These are phyloP conservation scores for Danio albolineatus DNA, from an alignment of 2,797 vertebrate species.

Conservation along the genomic window DNA sequence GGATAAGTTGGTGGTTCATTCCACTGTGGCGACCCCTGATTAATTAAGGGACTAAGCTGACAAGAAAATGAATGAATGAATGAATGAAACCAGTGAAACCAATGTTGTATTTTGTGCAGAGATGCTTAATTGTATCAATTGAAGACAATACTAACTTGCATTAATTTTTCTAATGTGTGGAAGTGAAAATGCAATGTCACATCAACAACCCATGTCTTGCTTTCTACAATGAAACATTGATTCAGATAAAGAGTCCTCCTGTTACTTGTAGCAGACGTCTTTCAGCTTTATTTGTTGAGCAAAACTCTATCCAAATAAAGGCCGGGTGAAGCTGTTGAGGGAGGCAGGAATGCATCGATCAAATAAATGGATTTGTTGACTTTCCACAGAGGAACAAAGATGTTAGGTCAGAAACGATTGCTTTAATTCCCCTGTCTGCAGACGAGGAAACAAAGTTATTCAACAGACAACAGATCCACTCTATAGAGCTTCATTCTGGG, in stretches of 20 bases:
- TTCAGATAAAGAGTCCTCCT: not conserved
- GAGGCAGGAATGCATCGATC: conserved; percentile 8
- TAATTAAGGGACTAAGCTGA: too few species aligned
- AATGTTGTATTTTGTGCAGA: too few species aligned
- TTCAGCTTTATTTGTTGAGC: not conserved
- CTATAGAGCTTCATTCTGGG: not conserved
- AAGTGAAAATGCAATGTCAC: too few species aligned
- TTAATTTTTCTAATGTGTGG: too few species aligned
- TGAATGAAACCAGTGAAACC: too few species aligned
- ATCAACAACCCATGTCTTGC: too few species aligned
- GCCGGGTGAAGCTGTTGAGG: not conserved
- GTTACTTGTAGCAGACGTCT: not conserved
- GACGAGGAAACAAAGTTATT: conserved; percentile 4
- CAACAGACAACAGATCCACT: conserved; percentile 1
- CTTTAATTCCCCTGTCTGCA: conserved; percentile 1
- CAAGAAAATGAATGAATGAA: too few species aligned
- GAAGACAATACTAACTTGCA: too few species aligned
- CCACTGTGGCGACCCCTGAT: too few species aligned
- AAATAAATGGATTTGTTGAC: conserved; percentile 35
- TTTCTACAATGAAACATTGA: too few species aligned
- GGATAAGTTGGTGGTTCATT: too few species aligned
- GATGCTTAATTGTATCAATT: too few species aligned
- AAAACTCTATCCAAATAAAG: conserved; percentile 31
- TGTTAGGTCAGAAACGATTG: conserved; percentile 18
- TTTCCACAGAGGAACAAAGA: conserved; percentile 12